These are phyloP conservation scores for Macrosiphum euphorbiae DNA, from an alignment of 2,888 invertebrate genomes.

Conservation along the genomic window DNA sequence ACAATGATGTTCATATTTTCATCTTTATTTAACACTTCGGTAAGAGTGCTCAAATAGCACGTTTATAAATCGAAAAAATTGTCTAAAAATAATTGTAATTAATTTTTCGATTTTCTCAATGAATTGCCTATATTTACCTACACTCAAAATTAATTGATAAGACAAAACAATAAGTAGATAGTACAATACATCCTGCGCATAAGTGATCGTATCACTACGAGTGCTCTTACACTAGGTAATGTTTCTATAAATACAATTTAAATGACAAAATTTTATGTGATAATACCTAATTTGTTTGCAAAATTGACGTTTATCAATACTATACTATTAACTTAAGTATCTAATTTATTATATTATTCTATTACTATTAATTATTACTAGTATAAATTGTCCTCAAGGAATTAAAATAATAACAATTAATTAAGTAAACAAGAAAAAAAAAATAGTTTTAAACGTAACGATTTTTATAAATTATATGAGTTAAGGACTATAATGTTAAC, in stretches of 20 bases:
- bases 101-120: background rate
- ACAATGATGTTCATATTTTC: background rate
- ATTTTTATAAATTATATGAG: too few species aligned
- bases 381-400: too few species aligned
- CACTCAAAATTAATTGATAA: too few species aligned
- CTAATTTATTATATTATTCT: too few species aligned
- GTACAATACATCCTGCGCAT: background rate
- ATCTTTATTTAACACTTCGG: background rate
- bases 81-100: background rate
- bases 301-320: too few species aligned
- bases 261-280: background rate
- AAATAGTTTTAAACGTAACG: too few species aligned
- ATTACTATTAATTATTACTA: too few species aligned
- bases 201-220: background rate
- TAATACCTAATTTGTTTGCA: background rate
- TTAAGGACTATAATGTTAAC: too few species aligned
- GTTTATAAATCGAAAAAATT: background rate
- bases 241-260: background rate
- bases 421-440: too few species aligned
- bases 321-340: too few species aligned
- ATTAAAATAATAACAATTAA: too few species aligned
- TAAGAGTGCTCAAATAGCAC: background rate
- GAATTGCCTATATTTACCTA: background rate
- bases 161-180: too few species aligned
- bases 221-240: background rate